Conservation (phyloP, 2,113 vertebrate species). For the Entomyzon cyanotis region DNA sequence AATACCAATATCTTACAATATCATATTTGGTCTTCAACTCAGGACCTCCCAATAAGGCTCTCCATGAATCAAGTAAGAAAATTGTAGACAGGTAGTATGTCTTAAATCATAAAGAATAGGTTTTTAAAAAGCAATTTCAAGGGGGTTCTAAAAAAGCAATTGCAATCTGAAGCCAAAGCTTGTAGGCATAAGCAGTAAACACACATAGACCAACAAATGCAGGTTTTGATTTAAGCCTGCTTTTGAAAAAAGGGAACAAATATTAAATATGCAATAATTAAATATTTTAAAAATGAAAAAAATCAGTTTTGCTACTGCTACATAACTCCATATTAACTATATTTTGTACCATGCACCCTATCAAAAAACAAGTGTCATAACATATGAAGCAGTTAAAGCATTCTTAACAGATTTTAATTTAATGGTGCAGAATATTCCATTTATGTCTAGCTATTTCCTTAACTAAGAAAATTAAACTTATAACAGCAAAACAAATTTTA, state of each 20-base stretch:
- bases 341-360: background rate
- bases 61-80: background rate
- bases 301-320: background rate
- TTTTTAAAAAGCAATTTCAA: background rate
- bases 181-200: background rate
- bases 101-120: background rate
- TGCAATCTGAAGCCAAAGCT: background rate
- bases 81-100: background rate
- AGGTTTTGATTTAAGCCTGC: background rate
- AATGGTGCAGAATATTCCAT: background rate
- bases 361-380: background rate
- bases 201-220: fast-evolving
- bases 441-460: background rate
- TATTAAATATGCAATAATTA: background rate
- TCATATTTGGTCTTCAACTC: background rate
- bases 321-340: background rate
- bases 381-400: background rate
- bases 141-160: background rate
- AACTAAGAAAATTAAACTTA: slow-evolving; percentile 3
- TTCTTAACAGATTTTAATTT: background rate
- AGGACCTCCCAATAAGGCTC: background rate
- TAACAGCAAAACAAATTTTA: background rate
- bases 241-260: background rate
- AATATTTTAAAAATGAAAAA: background rate
- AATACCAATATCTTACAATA: background rate